A percentile compares a stretch with the other conserved stretches of the same genome.
phyloP scores from a whole-genome alignment of 1,140 invertebrate species.

The Ips nitidus region DNA sequence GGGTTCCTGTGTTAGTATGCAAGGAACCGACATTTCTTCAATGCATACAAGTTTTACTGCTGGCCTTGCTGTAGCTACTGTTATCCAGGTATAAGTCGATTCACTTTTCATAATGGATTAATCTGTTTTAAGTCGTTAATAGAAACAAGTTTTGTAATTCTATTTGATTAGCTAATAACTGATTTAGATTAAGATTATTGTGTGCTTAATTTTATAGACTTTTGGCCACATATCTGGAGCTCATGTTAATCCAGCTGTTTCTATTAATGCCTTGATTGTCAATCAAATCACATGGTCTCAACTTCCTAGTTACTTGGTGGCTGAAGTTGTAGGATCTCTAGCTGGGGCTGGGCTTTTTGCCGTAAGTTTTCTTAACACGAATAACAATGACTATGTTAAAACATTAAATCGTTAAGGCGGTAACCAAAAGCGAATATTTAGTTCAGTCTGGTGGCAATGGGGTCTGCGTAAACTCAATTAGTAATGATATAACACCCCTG shows the following conservation, averaged over 20 bases:
- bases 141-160: too few species aligned
- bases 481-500: conserved; percentile 27
- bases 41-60: conserved; percentile 42
- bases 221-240: conserved; percentile 72
- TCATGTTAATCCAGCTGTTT: conserved; percentile 78
- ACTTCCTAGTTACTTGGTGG: conserved; percentile 67
- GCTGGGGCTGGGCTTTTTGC: conserved; percentile 66
- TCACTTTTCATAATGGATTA: neutral
- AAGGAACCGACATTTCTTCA: conserved; percentile 29
- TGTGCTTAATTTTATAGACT: conserved; percentile 54
- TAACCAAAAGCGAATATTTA: conserved; percentile 37
- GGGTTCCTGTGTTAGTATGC: conserved; percentile 38
- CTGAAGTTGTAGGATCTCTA: conserved; percentile 70
- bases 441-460: conserved; percentile 18
- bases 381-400: neutral
- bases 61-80: conserved; percentile 43
- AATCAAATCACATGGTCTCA: conserved; percentile 64
- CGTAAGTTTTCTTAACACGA: conserved; percentile 43
- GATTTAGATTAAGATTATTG: neutral
- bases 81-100: conserved; percentile 41
- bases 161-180: too few species aligned
- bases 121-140: neutral
- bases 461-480: conserved; percentile 31
- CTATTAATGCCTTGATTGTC: conserved; percentile 66
- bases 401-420: conserved; percentile 35